Conservation (phyloP, 2,888 invertebrate species). For the Odontomyia ornata region DNA sequence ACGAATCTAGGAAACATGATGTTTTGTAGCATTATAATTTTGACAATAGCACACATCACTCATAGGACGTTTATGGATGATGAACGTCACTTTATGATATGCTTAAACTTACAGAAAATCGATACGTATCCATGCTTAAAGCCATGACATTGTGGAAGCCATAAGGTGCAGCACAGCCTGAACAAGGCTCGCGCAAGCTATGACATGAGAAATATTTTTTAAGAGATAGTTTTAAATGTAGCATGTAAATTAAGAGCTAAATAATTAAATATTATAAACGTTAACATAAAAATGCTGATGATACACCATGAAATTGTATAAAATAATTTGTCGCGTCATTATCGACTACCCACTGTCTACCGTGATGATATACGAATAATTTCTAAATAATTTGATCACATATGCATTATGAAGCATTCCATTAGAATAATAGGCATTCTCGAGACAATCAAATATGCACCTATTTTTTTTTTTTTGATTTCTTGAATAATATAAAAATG, state of each 20-base stretch:
- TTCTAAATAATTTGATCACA: neutral
- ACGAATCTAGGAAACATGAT: neutral
- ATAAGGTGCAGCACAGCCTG: constrained; percentile 91
- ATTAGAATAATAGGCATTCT: constrained; percentile 21
- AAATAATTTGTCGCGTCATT: neutral
- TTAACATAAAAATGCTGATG: neutral
- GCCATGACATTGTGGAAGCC: constrained; percentile 95
- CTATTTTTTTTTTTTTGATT: neutral
- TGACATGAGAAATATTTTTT: constrained; percentile 49
- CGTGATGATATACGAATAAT: neutral
- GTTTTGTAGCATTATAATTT: neutral
- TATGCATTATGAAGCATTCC: constrained; percentile 40
- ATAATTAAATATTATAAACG: neutral
- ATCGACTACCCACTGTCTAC: constrained; percentile 3
- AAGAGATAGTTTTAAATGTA: neutral
- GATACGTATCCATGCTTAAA: constrained; percentile 81
- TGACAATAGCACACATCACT: constrained; percentile 20
- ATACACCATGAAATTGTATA: neutral
- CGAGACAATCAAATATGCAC: constrained; percentile 32
- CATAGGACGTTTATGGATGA: neutral
- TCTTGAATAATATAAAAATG: no score
- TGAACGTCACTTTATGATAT: constrained; percentile 12
- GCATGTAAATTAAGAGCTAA: neutral
- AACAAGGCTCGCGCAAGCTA: constrained; percentile 77
- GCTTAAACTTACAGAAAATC: constrained; percentile 82